These are phyloP conservation scores for Platorchestia sp. DNA, from an alignment of 1,140 invertebrate genomes.

Conservation along the genomic window DNA sequence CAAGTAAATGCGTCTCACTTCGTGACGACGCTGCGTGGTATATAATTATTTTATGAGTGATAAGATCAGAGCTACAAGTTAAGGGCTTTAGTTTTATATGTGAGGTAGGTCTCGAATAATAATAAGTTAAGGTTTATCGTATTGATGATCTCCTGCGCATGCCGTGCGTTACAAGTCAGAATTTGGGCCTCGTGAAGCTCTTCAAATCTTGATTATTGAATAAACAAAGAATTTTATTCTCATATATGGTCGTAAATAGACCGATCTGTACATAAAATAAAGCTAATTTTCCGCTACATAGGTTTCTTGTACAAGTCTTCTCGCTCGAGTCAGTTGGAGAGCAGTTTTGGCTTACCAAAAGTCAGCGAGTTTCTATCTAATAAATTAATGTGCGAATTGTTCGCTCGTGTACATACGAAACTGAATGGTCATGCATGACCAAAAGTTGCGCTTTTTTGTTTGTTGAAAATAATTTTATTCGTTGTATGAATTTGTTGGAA, in stretches of 20 bases:
- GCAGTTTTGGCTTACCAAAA: neutral
- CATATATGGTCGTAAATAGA: constrained; percentile 20
- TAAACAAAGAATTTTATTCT: constrained; percentile 40
- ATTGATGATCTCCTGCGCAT: constrained; percentile 11
- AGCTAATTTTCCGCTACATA: neutral
- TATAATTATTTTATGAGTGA: neutral
- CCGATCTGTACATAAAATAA: constrained; percentile 20
- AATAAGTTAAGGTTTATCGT: neutral
- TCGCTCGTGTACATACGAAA: constrained; percentile 18
- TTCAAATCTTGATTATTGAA: neutral
- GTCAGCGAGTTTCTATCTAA: neutral
- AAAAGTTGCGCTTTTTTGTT: neutral
- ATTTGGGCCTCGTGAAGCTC: neutral
- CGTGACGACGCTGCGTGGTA: neutral
- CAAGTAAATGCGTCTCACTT: neutral
- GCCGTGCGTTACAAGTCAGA: neutral
- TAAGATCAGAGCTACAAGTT: neutral
- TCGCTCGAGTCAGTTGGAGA: neutral
- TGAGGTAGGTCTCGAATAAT: neutral
- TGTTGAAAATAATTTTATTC: neutral
- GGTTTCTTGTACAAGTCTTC: constrained; percentile 11
- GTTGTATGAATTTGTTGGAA: constrained; percentile 28
- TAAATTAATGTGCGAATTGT: neutral
- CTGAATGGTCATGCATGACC: constrained; percentile 5
- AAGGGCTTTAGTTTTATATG: neutral